Evolutionary conservation across 2,797 vertebrate genomes (phyloP), one percentile per base, ranked within the genome.

Genomic region (Loriculus beryllinus): DNA sequence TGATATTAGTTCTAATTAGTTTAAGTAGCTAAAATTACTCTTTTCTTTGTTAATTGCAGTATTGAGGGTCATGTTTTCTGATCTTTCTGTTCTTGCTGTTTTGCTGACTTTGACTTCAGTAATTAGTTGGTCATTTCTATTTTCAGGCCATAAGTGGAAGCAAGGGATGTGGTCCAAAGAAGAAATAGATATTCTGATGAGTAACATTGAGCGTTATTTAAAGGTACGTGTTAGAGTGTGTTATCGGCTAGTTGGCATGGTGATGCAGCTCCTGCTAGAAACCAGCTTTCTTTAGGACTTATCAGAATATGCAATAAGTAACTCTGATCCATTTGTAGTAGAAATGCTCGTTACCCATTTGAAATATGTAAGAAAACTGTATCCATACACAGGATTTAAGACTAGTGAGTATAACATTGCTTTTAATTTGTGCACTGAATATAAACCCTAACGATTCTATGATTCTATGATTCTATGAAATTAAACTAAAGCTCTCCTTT

Each of bases 81-180:
- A 40, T 82, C 14, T 5, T 88, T 76, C 65, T 86, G 26, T 71
- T 80, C 19, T 31, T 49, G 21, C 52, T 69, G 49, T 23, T 92
- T 80, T 93, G 78, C 72, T 78, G 29, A 57, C 74, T 93, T 95
- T 80, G 63, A 29, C 82, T 89, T 89, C 35, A 49, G 51, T 86
- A 40, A 52, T 82, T 80, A 48, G 25, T 67, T 88, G 94, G 54
- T 91, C 59, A 59, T 96, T 90, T 94, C 39, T 88, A 0, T 95
- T 97, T 97, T 89, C 91, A 99, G 99, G 99, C 97, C 99, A 99
- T 95, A 99, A 99, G 93, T 99, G 99, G 99, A 99, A 99, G 86
- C 99, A 99, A 96, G 99, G 99, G 37, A 99, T 99, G 99, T 99
- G 99, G 99, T 99, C 99, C 2, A 99, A 99, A 95, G 99, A 99